phyloP scores from a whole-genome alignment of 2,888 invertebrate species.

The Tiliacea aurago region DNA sequence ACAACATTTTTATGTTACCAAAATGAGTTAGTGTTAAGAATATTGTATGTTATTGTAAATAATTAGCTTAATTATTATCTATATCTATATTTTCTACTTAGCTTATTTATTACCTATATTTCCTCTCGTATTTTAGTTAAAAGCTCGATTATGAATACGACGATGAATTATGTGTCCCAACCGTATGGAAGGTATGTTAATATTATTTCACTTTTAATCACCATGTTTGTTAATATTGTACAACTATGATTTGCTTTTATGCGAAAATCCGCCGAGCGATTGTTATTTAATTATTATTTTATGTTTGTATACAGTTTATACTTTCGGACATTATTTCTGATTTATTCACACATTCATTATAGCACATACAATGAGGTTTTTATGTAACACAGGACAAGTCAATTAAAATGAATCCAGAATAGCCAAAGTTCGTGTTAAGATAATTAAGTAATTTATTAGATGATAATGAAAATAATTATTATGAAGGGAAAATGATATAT shows the following conservation, averaged over 20 bases:
- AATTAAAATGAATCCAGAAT: conserved; percentile 7
- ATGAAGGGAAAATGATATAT: background rate
- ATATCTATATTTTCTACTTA: background rate
- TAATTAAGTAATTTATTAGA: conserved; percentile 51
- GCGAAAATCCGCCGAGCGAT: conserved; percentile 45
- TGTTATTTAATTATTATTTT: conserved; percentile 14
- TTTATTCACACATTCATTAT: background rate
- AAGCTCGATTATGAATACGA: background rate
- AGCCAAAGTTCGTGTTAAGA: conserved; percentile 37
- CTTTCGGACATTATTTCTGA: conserved; percentile 10
- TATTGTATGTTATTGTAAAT: conserved; percentile 3
- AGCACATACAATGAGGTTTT: background rate
- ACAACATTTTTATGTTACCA: too few species aligned
- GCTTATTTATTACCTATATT: background rate
- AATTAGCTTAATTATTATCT: conserved; percentile 2
- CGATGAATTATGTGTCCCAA: background rate
- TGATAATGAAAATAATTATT: background rate
- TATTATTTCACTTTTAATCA: conserved; percentile 18
- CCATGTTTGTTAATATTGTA: background rate
- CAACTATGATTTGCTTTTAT: conserved; percentile 26
- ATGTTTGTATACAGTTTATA: conserved; percentile 14
- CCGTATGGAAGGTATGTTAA: conserved; percentile 4
- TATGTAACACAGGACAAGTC: background rate
- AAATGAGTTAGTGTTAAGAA: background rate
- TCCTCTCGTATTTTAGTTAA: conserved; percentile 9